phyloP scores from a whole-genome alignment of 2,797 vertebrate genomes.

The Erethizon dorsatum region DNA sequence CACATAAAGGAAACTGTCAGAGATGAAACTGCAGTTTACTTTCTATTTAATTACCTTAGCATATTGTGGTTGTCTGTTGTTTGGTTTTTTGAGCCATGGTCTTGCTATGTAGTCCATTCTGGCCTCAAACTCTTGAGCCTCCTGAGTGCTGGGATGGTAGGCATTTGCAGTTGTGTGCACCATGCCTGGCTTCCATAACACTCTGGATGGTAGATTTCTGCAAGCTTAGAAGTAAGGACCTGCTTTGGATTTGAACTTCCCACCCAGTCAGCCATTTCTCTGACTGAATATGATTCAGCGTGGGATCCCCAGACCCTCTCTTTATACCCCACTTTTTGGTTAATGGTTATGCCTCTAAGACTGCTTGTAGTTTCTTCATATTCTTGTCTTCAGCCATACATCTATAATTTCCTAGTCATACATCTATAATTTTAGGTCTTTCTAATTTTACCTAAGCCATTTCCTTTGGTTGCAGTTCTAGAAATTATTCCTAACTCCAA shows the following conservation, averaged over 20 bases:
- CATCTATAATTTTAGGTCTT: not conserved
- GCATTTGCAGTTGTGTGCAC: not conserved
- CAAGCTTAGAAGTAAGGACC: not conserved
- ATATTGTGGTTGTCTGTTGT: not conserved
- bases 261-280: not conserved
- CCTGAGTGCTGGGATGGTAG: not conserved
- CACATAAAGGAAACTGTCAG: not conserved
- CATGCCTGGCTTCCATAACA: not conserved
- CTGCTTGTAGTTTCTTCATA: not conserved
- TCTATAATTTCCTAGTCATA: not conserved
- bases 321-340: not conserved
- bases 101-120: not conserved
- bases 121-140: not conserved
- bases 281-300: not conserved
- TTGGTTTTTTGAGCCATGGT: not conserved
- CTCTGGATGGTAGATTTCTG: constrained; percentile 11
- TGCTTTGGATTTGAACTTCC: not conserved
- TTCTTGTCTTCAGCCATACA: not conserved
- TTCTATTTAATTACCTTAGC: not conserved
- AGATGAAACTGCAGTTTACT: constrained; percentile 6
- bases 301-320: not conserved
- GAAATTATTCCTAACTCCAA: constrained; percentile 53
- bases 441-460: constrained; percentile 1
- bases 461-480: constrained; percentile 18
- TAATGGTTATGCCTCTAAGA: not conserved